Base-by-base conservation (phyloP, 1,140 invertebrate genomes). In the Homalodisca vitripennis region DNA sequence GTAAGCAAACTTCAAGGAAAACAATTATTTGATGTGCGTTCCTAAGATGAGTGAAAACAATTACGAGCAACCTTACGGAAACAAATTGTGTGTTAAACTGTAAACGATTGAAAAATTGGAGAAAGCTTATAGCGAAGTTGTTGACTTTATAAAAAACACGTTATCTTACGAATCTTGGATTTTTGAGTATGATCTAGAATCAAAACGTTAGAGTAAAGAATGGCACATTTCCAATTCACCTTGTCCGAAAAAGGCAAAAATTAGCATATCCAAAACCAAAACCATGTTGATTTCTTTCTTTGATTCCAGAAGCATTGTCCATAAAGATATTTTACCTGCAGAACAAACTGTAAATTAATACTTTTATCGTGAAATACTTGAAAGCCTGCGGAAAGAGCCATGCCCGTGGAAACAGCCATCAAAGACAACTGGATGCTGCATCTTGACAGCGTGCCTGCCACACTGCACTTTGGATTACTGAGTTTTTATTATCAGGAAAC, bases 181-280 rank as follows among this genome's bases (percentile, higher is more conserved):
- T 74, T 72, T 26, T 76, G 74, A 41, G 69, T 29, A 67, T 76
- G 34, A 41, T 17, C 34, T 17, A 41, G 34, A 41, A 41, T 10
- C 34, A 41, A 41, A 41, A 41, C 34, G 34, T 41, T 41, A 41
- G 34, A 41, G 34, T 41, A 17, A 41, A 41, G 34, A 41, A 41
- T 41, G 34, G 34, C 34, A 41, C 34, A 41, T 10, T 41, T 41
- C 34, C 34, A 41, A 41, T 41, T 41, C 34, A 41, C 34, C 34
- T 41, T 41, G 6, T 41, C 17, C 34, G 17, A 41, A 41, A 41
- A 41, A 41, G 6, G 34, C 34, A 41, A 41, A 41, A 41, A 41
- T 41, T 10, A 41, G 34, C 34, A 41, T n/a, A n/a, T n/a, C n/a
- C n/a, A n/a, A n/a, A 41, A 17, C 17, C 34, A 41, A 41, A 41